Percentiles rank a stretch among this genome's conserved stretches.
Evolutionary conservation across 2,888 invertebrate species (phyloP).

Genomic region (Cabera pusaria): DNA sequence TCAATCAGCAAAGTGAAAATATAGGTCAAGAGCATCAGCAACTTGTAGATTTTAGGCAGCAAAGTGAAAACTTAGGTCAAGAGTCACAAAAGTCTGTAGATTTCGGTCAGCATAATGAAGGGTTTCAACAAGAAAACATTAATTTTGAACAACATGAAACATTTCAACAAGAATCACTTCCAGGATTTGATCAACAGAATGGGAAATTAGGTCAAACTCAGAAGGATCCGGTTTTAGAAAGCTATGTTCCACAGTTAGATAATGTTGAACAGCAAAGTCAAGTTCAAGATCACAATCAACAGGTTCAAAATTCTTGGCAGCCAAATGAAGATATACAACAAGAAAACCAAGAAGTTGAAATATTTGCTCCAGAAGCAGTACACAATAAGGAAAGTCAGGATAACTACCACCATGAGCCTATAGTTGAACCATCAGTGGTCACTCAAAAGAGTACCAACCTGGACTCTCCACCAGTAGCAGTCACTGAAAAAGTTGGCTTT

Average conservation of each 20-base stretch:
- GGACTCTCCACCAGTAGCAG: slow-evolving; percentile 38
- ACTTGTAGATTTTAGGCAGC: slow-evolving; percentile 9
- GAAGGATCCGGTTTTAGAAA: slow-evolving; percentile 18
- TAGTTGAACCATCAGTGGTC: slow-evolving; percentile 23
- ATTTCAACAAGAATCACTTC: slow-evolving; percentile 9
- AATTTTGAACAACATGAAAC: slow-evolving; percentile 21
- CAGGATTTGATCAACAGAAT: slow-evolving; percentile 20
- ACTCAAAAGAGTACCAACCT: slow-evolving; percentile 31
- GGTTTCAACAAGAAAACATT: slow-evolving; percentile 26
- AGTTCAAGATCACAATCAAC: slow-evolving; percentile 4
- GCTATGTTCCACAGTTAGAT: slow-evolving; percentile 15
- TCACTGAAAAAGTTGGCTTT: slow-evolving; percentile 74
- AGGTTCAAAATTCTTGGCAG: slow-evolving; percentile 10
- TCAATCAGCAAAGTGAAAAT: slow-evolving; percentile 27
- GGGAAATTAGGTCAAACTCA: slow-evolving; percentile 26
- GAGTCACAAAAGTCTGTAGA: slow-evolving; percentile 33
- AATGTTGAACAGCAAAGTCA: slow-evolving; percentile 16
- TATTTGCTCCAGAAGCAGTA: slow-evolving; percentile 5
- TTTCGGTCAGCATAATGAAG: slow-evolving; percentile 27
- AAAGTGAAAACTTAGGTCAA: slow-evolving; percentile 26
- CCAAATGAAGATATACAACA: slow-evolving; percentile 15
- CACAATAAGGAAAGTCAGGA: slow-evolving; percentile 10
- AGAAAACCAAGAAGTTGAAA: slow-evolving; percentile 14
- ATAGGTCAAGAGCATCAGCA: no score
- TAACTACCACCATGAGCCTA: slow-evolving; percentile 3